Conservation (phyloP, 2,888 invertebrate species). For the Slavum lentiscoides region DNA sequence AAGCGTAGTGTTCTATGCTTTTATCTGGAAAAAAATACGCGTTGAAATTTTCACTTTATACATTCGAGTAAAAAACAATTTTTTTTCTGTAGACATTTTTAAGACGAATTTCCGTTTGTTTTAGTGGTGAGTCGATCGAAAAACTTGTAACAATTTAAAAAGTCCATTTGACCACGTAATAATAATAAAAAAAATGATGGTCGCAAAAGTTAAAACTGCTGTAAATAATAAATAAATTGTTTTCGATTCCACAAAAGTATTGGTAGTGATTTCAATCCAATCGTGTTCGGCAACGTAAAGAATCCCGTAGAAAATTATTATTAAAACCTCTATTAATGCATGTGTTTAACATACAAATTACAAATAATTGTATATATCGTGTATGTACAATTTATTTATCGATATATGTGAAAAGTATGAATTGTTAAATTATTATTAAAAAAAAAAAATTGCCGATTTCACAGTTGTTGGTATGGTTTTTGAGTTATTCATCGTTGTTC, state of each 20-base stretch:
- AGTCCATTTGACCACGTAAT: background rate
- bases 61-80: background rate
- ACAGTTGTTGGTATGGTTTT: too few relatives aligned
- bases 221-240: background rate
- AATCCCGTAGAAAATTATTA: too few relatives aligned
- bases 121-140: background rate
- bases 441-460: too few relatives aligned
- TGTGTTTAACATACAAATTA: background rate
- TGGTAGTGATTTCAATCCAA: background rate
- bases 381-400: too few relatives aligned
- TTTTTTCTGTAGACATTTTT: background rate
- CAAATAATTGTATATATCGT: too few relatives aligned
- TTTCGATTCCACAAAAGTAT: background rate
- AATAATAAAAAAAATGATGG: background rate
- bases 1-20: too few relatives aligned
- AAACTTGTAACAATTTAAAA: background rate
- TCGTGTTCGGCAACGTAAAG: background rate
- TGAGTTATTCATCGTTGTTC: too few relatives aligned
- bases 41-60: too few relatives aligned
- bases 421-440: too few relatives aligned
- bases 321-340: background rate
- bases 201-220: background rate
- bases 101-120: background rate
- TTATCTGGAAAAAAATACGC: too few relatives aligned
- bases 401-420: too few relatives aligned